Conservation (phyloP, 2,888 invertebrate species). For the Cylindroiulus punctatus region DNA sequence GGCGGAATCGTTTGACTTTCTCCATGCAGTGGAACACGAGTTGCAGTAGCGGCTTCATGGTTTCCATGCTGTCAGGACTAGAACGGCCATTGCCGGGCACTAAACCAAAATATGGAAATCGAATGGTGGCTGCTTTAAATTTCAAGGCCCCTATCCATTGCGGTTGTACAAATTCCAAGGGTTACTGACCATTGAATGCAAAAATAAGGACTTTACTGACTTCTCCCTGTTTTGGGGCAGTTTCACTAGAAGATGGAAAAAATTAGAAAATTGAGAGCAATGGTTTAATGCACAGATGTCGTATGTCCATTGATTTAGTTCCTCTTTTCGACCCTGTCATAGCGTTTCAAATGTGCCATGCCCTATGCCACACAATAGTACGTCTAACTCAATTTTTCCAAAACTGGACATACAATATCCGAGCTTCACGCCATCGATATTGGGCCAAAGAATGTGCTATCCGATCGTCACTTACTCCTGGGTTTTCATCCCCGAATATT, state of each 20-base stretch:
- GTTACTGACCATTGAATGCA: constrained; percentile 74
- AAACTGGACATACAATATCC: too few species aligned
- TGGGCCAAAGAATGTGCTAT: too few species aligned
- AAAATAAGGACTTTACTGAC: constrained; percentile 83
- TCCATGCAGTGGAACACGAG: constrained; percentile 94
- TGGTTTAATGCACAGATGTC: too few species aligned
- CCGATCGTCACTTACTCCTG: constrained; percentile 77
- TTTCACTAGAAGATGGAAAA: background rate
- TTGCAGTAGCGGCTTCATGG: constrained; percentile 81
- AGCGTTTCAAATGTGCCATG: too few species aligned
- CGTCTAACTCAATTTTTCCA: too few species aligned
- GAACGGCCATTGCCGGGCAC: constrained; percentile 65
- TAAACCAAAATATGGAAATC: constrained; percentile 59
- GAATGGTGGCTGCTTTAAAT: background rate
- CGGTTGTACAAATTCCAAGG: background rate
- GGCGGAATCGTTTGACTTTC: constrained; percentile 84
- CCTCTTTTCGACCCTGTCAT: too few species aligned
- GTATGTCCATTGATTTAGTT: too few species aligned
- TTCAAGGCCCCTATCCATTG: background rate
- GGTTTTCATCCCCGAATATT: constrained; percentile 89
- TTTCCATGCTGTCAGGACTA: constrained; percentile 73
- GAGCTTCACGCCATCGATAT: too few species aligned
- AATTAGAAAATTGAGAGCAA: background rate
- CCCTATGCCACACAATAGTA: too few species aligned
- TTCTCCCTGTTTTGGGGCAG: constrained; percentile 72